Conservation (phyloP, 2,888 invertebrate genomes). For the Lottia gigantea region DNA sequence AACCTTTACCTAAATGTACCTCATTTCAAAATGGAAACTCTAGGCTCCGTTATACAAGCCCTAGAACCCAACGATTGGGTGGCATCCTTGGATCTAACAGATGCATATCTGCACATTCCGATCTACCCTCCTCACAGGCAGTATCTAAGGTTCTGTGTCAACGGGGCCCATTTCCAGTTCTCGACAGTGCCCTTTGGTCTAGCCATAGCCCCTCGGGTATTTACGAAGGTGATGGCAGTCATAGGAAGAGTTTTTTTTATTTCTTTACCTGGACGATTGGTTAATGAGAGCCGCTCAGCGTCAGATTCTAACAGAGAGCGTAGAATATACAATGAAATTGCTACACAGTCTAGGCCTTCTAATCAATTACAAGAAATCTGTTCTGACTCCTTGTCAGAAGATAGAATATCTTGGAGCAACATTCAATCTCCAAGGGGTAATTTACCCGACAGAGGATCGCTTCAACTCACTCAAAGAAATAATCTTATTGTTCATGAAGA, state of each 20-base stretch:
- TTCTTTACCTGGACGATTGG: background rate
- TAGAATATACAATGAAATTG: background rate
- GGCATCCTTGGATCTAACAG: background rate
- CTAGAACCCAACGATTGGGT: slow-evolving; percentile 10
- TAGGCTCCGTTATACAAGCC: slow-evolving; percentile 15
- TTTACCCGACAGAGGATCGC: background rate
- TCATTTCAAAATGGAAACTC: slow-evolving; percentile 23
- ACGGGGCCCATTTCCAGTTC: background rate
- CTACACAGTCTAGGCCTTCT: background rate
- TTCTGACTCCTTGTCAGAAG: background rate
- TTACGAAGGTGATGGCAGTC: background rate
- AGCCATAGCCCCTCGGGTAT: background rate
- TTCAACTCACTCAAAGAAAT: background rate
- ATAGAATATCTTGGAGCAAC: background rate
- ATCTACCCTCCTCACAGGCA: background rate
- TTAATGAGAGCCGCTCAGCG: background rate
- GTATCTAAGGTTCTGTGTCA: background rate
- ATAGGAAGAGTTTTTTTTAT: no score
- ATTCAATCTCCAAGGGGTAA: background rate
- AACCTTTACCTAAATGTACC: slow-evolving; percentile 9
- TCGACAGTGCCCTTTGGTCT: background rate
- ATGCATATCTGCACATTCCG: background rate
- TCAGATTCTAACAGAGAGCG: background rate
- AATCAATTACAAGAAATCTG: background rate
- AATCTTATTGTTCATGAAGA: background rate